Base-by-base conservation (phyloP, 2,888 invertebrate genomes). In the Cecidostiba fungosa region DNA sequence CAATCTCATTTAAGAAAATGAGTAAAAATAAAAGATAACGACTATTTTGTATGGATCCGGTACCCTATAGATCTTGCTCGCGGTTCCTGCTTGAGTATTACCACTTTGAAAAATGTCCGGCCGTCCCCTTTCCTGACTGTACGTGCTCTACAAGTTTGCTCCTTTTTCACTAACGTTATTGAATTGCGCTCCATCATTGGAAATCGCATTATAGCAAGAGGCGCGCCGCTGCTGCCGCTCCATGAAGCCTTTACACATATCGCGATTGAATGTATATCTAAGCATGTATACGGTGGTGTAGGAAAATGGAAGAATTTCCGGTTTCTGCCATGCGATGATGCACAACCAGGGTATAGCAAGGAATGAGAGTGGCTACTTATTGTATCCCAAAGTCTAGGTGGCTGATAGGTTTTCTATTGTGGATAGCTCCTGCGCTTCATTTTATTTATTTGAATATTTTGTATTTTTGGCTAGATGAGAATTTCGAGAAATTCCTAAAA, bases 181-280 rank as follows among this genome's bases (percentile, higher is more conserved):
- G 36, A 62, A 72, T 73, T 29, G 62, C 59, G 19, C 39, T 59
- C 29, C 73, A 73, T 73, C 36, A 59, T 62, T 54, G 62, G 10
- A 50, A 73, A 76, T 82, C 66, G 29, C 47, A 47, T 82, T 76
- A 50, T 36, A 66, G 0, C 47, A 32, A 12, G 47, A 43, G 43
- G 29, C 16, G 2, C 1, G 19, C 8, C 1, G 32, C 39, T 39
- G 32, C 26, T 5, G n/a, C 23, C 1, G n/a, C n/a, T n/a, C 5
- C 3, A n/a, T 39, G n/a, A 36, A 36, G 19, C 23, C 39, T n/a
- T 10, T 72, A 2, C 70, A 29, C 73, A 14, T 73, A 59, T 59
- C 50, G 50, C 70, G 50, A 43, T 70, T 16, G 59, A 50, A 70
- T 32, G 39, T 39, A 39, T n/a, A n/a, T n/a, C n/a, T n/a, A n/a